These are phyloP conservation scores for Gadopsis bispinosus DNA, from an alignment of 2,797 vertebrate genomes.

Conservation along the genomic window DNA sequence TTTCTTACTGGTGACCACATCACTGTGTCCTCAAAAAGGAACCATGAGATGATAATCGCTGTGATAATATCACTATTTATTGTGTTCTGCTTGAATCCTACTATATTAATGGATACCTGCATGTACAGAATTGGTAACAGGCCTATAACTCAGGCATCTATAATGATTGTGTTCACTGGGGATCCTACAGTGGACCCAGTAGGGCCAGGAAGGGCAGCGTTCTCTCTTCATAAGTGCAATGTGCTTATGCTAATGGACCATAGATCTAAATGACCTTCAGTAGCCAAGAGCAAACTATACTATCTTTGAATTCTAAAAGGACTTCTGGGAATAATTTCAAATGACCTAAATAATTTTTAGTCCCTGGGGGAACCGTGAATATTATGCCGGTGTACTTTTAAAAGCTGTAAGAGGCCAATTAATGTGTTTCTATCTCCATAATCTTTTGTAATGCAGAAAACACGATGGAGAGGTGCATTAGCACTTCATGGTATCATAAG, in stretches of 20 bases:
- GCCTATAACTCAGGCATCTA: conserved; percentile 53
- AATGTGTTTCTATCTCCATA: conserved; percentile 66
- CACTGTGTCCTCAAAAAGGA: conserved; percentile 48
- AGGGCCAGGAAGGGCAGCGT: conserved; percentile 49
- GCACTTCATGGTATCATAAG: conserved; percentile 53
- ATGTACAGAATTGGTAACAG: conserved; percentile 58
- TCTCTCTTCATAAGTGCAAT: conserved; percentile 58
- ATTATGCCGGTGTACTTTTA: conserved; percentile 61
- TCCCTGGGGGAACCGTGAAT: conserved; percentile 56
- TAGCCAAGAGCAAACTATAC: conserved; percentile 71
- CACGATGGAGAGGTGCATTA: conserved; percentile 54
- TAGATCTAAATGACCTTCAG: conserved; percentile 78
- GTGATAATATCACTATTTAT: conserved; percentile 55
- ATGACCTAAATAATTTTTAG: conserved; percentile 77
- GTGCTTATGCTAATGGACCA: conserved; percentile 75
- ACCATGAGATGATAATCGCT: conserved; percentile 58
- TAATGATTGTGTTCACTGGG: conserved; percentile 68
- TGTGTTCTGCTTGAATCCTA: conserved; percentile 52
- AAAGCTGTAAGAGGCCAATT: conserved; percentile 70
- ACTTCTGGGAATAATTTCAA: conserved; percentile 74
- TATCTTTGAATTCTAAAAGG: conserved; percentile 76
- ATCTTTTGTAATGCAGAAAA: conserved; percentile 73
- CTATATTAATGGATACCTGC: conserved; percentile 61
- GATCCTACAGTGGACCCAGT: conserved; percentile 61
- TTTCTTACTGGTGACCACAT: conserved; percentile 53